Evolutionary conservation across 2,797 vertebrate genomes (phyloP).

Genomic region (Lates japonicus): DNA sequence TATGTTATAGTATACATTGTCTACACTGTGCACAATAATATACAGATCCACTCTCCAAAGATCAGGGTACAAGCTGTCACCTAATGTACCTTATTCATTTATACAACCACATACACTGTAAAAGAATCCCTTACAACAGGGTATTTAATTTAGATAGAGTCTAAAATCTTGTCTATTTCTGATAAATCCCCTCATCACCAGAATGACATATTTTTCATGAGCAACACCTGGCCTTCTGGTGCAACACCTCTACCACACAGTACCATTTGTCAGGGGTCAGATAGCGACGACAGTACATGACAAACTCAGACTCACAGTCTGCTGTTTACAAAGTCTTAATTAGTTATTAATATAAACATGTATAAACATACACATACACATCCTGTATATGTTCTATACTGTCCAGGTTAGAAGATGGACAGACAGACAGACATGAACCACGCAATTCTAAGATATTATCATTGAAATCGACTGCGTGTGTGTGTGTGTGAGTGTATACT

Average conservation of each 20-base stretch:
- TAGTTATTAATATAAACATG: background rate
- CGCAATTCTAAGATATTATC: too few relatives aligned
- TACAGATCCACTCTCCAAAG: background rate
- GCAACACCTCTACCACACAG: background rate
- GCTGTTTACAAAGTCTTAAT: background rate
- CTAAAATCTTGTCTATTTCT: background rate
- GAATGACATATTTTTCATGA: conserved; percentile 1
- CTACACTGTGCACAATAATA: background rate
- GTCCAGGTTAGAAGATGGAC: too few relatives aligned
- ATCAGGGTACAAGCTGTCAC: background rate
- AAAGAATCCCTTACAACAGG: background rate
- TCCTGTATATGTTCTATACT: too few relatives aligned
- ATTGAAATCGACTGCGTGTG: too few relatives aligned
- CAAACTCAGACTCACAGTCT: background rate
- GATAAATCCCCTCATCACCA: background rate
- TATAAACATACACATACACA: too few relatives aligned
- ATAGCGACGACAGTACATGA: background rate
- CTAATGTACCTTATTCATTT: background rate
- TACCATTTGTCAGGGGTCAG: conserved; percentile 2
- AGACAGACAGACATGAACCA: too few relatives aligned
- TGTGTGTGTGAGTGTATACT: too few relatives aligned
- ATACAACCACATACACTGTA: background rate
- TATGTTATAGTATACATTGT: background rate
- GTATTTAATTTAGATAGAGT: background rate
- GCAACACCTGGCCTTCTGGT: background rate